Evolutionary conservation across 1,140 invertebrate genomes (phyloP), one percentile per base, ranked within the genome.

Genomic region (Sycobia sp.): DNA sequence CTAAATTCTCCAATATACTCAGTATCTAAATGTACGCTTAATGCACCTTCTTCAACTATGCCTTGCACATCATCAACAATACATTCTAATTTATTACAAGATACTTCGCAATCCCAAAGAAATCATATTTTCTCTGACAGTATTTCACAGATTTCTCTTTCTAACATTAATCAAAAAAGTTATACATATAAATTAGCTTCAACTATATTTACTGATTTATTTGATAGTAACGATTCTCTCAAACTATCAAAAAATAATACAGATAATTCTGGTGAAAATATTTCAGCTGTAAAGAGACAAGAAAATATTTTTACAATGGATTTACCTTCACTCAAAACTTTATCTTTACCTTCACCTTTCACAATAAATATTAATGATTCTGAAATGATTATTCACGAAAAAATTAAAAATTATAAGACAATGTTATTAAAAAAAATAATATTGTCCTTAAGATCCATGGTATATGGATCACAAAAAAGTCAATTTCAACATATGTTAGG

Each of bases 181-280:
- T 4, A 10, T 4, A 44, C 41, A 22, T 9, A 46, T 34, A 29
- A 46, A n/a, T 57, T 43, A 9, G 55, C 55, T 23, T 57, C 55
- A 2, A 10, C 16, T 10, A 36, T 57, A 36, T 57, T 18, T 14
- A 13, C 55, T 20, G 36, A 47, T 23, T 32, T 50, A 20, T 57
- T 46, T 57, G 32, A 34, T 47, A 27, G 29, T 9, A 7, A 39
- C 7, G 14, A 39, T 4, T 39, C 10, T 39, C n/a, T 39, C 38
- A 39, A 39, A 39, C 3, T 16, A 11, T 14, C 38, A 39, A 39
- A 20, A 18, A 14, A 25, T 25, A 25, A 25, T 25, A 22, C 14
- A 32, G n/a, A 27, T 27, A 13, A 13, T 47, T 8, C 43, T 44
- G 7, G 4, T 20, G 13, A n/a, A n/a, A n/a, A n/a, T n/a, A n/a